Percentiles rank a stretch among this genome's conserved stretches.
These are phyloP conservation scores for Amphiprion percula DNA, from an alignment of 2,113 vertebrate species.

Conservation along the genomic window DNA sequence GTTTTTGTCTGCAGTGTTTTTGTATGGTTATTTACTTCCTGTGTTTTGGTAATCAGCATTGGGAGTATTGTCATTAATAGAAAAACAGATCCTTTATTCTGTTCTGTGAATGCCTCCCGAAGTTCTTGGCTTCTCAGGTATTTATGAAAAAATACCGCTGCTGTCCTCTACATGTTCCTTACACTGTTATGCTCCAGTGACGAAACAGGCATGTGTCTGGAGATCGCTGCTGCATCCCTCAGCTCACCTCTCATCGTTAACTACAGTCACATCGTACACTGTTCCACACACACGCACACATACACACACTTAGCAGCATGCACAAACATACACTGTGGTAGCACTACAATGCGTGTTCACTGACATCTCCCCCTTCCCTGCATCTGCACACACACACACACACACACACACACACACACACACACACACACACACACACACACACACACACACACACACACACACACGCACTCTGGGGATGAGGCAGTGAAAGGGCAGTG, in stretches of 20 bases:
- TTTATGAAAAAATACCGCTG: constrained; percentile 20
- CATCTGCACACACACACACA: constrained; percentile 12
- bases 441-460: constrained; percentile 15
- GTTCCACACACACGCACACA: constrained; percentile 5
- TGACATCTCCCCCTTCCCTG: constrained; percentile 29
- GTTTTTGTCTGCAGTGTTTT: too few relatives aligned
- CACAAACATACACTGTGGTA: constrained; percentile 14
- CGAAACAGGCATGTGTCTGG: constrained; percentile 54
- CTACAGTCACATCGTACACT: constrained; percentile 45
- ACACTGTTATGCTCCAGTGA: constrained; percentile 55
- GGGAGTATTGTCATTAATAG: too few relatives aligned
- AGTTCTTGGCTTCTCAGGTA: constrained; percentile 26
- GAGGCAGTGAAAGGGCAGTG: constrained; percentile 76
- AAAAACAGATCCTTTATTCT: too few relatives aligned
- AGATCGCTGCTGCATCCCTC: constrained; percentile 63
- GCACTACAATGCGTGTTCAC: constrained; percentile 34
- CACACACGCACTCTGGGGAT: constrained; percentile 60
- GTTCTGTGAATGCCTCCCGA: neutral
- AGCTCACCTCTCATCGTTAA: constrained; percentile 62
- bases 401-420: constrained; percentile 36
- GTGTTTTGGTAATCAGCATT: too few relatives aligned
- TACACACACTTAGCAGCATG: neutral
- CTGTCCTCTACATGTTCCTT: constrained; percentile 39
- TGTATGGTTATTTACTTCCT: too few relatives aligned
- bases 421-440: constrained; percentile 30